phyloP scores from a whole-genome alignment of 2,113 vertebrate genomes.

The Macaca nemestrina region DNA sequence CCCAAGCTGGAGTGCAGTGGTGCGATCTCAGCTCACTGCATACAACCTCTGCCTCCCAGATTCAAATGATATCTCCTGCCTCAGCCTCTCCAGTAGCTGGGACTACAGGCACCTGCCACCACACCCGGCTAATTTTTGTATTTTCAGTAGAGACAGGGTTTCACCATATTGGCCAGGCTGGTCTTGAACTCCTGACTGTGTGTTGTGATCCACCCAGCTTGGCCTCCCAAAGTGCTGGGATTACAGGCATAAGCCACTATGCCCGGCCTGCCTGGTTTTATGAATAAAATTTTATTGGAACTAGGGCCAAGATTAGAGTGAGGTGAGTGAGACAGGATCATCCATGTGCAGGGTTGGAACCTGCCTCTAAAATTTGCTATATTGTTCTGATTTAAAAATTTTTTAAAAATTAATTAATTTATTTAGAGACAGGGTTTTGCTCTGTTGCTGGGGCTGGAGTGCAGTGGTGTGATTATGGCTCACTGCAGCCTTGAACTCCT shows the following conservation, averaged over 20 bases:
- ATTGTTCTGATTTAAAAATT: not conserved
- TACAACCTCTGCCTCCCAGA: too few relatives aligned
- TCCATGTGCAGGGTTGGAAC: not conserved
- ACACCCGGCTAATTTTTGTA: too few relatives aligned
- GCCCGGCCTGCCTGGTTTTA: not conserved
- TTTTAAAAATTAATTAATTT: not conserved
- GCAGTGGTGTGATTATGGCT: not conserved
- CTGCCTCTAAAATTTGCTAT: not conserved
- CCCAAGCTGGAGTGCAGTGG: too few relatives aligned
- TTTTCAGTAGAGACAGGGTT: not conserved
- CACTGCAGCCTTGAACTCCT: not conserved
- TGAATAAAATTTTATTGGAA: constrained; percentile 23
- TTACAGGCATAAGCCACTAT: not conserved
- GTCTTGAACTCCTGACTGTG: not conserved
- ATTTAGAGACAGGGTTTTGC: not conserved
- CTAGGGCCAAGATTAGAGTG: not conserved
- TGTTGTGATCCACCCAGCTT: not conserved
- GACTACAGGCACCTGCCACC: too few relatives aligned
- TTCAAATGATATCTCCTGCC: too few relatives aligned
- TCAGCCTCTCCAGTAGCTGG: too few relatives aligned
- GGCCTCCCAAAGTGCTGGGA: not conserved
- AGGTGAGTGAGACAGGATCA: not conserved
- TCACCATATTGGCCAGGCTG: not conserved
- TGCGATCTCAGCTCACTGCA: too few relatives aligned
- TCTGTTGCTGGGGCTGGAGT: not conserved